phyloP scores from a whole-genome alignment of 2,888 invertebrate genomes.

The Nemurella pictetii region DNA sequence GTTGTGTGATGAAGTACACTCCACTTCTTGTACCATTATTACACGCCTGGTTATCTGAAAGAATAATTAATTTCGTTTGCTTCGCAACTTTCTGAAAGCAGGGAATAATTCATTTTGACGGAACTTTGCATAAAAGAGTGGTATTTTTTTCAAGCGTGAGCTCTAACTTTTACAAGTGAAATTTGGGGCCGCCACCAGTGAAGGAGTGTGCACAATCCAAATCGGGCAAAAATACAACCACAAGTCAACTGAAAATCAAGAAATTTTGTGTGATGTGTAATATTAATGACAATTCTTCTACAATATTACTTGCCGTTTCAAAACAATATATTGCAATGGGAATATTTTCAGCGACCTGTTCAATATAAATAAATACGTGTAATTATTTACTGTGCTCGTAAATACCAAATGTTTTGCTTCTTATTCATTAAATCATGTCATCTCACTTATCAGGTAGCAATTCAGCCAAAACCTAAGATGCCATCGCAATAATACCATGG shows the following conservation, averaged over 20 bases:
- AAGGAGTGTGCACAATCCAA: not conserved
- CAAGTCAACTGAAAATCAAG: not conserved
- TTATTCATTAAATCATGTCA: too few species aligned
- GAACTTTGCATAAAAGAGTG: not conserved
- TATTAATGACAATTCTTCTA: too few species aligned
- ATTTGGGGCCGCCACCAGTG: not conserved
- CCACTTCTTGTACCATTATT: not conserved
- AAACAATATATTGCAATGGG: not conserved
- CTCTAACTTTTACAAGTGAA: not conserved
- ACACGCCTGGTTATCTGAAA: not conserved
- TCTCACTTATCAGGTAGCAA: too few species aligned
- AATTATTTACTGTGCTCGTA: too few species aligned
- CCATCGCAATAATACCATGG: too few species aligned
- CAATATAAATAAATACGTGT: too few species aligned
- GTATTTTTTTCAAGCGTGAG: not conserved
- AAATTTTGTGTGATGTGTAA: too few species aligned
- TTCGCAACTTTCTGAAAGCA: not conserved
- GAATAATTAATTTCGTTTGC: not conserved
- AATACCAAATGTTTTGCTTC: too few species aligned
- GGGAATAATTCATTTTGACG: not conserved
- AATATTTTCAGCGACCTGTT: not conserved
- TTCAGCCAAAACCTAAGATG: too few species aligned
- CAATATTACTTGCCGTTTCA: not conserved
- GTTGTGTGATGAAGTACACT: not conserved
- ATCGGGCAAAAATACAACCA: not conserved